A percentile compares a stretch with the other conserved stretches of the same genome.
phyloP scores from a whole-genome alignment of 2,113 vertebrate genomes.

The Dendrocopos noguchii region DNA sequence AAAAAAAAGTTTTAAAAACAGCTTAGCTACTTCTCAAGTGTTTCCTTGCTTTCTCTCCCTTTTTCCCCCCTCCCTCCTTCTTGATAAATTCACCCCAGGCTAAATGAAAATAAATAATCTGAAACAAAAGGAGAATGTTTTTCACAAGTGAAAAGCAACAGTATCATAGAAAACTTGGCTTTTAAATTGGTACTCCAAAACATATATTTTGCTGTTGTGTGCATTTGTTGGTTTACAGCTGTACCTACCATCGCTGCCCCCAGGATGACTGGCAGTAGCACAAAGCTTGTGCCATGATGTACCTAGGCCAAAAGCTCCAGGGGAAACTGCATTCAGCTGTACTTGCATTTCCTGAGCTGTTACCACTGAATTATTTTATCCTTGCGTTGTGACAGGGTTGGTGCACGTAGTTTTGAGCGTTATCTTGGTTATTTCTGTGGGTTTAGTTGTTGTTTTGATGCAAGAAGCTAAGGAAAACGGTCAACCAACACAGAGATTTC shows the following conservation, averaged over 20 bases:
- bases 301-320: background rate
- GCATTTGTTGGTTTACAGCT: background rate
- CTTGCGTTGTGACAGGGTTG: background rate
- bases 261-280: background rate
- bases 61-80: background rate
- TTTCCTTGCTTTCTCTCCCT: background rate
- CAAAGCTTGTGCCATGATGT: rapidly evolving
- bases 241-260: rapidly evolving
- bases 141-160: background rate
- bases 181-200: background rate
- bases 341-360: background rate
- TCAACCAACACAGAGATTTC: background rate
- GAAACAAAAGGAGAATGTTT: background rate
- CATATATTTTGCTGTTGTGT: background rate
- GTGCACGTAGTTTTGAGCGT: background rate
- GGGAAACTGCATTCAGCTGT: background rate
- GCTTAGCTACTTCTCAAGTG: background rate
- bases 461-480: background rate
- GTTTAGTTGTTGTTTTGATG: background rate
- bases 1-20: background rate
- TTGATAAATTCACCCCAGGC: background rate
- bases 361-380: background rate
- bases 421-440: background rate
- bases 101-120: background rate
- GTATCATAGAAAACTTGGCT: background rate